Evolutionary conservation across 2,888 invertebrate species (phyloP).

Genomic region (Sinhomidia bicolor): DNA sequence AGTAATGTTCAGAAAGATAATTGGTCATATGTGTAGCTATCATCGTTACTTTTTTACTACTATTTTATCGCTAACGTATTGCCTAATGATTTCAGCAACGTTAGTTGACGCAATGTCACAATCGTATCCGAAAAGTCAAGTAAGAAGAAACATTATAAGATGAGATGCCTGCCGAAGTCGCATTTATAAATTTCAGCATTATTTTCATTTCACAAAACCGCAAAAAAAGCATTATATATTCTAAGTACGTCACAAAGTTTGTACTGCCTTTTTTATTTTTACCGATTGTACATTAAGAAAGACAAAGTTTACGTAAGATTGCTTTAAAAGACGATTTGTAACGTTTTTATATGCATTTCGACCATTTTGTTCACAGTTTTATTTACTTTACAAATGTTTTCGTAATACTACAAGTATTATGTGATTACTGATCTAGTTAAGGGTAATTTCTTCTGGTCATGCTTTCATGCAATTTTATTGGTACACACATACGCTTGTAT

Average conservation of each 20-base stretch:
- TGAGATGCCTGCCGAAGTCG: neutral
- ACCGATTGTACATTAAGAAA: neutral
- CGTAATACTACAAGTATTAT: neutral
- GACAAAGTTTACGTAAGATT: neutral
- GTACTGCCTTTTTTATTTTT: constrained; percentile 33
- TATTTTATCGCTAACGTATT: constrained; percentile 1
- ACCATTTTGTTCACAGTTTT: neutral
- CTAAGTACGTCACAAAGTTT: neutral
- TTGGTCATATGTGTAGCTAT: constrained; percentile 9
- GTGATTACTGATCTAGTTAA: constrained; percentile 34
- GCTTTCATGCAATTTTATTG: neutral
- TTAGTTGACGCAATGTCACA: neutral
- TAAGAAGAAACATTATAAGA: neutral
- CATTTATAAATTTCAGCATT: neutral
- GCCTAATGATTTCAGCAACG: neutral
- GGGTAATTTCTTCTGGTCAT: constrained; percentile 35
- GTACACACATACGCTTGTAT: neutral
- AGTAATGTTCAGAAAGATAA: neutral
- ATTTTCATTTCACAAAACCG: neutral
- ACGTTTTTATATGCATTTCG: neutral
- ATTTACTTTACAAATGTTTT: constrained; percentile 37
- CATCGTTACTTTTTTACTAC: constrained; percentile 23
- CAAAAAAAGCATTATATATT: neutral
- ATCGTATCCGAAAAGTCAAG: neutral
- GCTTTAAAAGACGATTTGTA: neutral